Evolutionary conservation across 2,888 invertebrate genomes (phyloP), one percentile per base, ranked within the genome.

Genomic region (Thyatira batis): DNA sequence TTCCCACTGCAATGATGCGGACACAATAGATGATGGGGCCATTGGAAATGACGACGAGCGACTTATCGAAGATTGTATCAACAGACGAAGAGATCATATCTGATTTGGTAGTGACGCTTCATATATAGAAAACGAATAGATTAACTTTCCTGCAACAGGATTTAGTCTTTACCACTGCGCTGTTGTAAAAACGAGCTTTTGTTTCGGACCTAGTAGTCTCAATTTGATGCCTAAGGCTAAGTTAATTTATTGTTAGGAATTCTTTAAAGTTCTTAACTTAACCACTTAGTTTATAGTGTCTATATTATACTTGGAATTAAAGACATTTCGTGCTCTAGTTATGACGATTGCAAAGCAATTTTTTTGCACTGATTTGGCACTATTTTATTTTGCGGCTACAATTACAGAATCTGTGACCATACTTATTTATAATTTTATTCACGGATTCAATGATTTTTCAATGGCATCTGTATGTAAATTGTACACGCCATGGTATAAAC

Each of bases 11-110:
- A 39, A 45, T 50, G 72, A 68, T 64, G 61, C 51, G 50, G 53
- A 45, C 55, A 79, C 76, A 76, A 78, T 75, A 67, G 72, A 63
- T 57, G 62, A 65, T 60, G 57, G 58, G 57, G 59, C 65, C 66
- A 66, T 62, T 63, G 59, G 64, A 53, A 56, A 53, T 58, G 56
- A 53, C 57, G 71, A 67, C 65, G 62, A 72, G 25, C 48, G 27
- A 71, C 55, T 66, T 74, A 75, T 67, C 70, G 65, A 59, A 63
- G 61, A 63, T 61, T 55, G 55, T 58, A 60, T 54, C 58, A 48
- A 51, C 50, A 53, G 55, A 59, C 64, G 63, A 65, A 70, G 61
- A 61, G 64, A 73, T 57, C 46, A 5, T 49, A 52, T 73, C 58
- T 61, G 61, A 65, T 72, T 71, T 72, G 39, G 50, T 45, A 53